A percentile compares a stretch with the other conserved stretches of the same genome.
Conservation (phyloP, 2,888 invertebrate genomes). For the Platerodrilus igneus region DNA sequence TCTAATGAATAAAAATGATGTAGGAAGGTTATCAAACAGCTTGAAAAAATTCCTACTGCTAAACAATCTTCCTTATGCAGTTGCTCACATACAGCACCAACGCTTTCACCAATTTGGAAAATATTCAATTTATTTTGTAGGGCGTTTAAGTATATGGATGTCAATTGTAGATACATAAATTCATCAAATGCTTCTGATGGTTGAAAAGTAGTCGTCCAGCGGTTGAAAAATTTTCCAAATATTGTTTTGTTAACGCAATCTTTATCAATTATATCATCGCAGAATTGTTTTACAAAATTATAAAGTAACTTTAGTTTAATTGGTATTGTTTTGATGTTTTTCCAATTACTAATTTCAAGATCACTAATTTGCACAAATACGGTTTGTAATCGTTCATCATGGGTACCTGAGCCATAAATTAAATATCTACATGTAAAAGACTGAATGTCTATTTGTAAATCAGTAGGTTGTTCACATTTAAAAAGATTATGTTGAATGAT, state of each 20-base stretch:
- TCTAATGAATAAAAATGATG: too few species aligned
- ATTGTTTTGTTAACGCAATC: not conserved
- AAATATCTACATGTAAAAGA: constrained; percentile 6
- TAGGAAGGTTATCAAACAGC: too few species aligned
- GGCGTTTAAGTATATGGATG: not conserved
- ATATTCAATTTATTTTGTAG: not conserved
- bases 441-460: constrained; percentile 1
- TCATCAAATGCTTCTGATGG: constrained; percentile 5
- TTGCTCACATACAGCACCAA: too few species aligned
- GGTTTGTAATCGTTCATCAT: not conserved
- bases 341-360: not conserved
- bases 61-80: too few species aligned
- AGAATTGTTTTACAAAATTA: constrained; percentile 3
- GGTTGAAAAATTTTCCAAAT: not conserved
- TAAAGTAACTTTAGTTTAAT: not conserved
- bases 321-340: not conserved
- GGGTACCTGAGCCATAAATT: not conserved
- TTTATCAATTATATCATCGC: not conserved
- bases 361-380: not conserved
- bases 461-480: not conserved
- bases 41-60: too few species aligned
- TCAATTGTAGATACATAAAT: constrained; percentile 3
- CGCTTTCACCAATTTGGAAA: not conserved
- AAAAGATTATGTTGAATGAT: constrained; percentile 7
- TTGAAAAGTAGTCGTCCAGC: not conserved